Percentiles rank a stretch among this genome's conserved stretches.
Evolutionary conservation across 2,797 vertebrate species (phyloP).

Genomic region (Anabas testudineus): DNA sequence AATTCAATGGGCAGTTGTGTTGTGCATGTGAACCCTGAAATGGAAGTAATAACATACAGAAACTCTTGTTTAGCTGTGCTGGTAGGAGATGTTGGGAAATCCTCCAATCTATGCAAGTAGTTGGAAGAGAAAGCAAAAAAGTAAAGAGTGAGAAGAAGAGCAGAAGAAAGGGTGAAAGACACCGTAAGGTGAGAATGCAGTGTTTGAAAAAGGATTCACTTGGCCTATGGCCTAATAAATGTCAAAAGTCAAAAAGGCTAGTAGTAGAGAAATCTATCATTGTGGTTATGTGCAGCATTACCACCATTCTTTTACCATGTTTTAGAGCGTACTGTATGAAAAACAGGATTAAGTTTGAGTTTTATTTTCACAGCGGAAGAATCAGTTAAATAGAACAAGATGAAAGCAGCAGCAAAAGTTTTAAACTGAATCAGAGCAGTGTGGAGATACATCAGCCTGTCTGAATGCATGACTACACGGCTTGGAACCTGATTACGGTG

Average conservation of each 20-base stretch:
- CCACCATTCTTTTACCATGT: constrained; percentile 5
- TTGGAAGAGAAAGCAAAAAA: constrained; percentile 78
- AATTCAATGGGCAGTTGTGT: constrained; percentile 19
- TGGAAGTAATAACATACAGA: constrained; percentile 91
- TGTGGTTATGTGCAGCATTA: neutral
- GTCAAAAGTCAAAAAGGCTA: neutral
- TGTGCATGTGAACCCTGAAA: constrained; percentile 64
- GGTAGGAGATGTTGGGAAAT: constrained; percentile 99
- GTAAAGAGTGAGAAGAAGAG: constrained; percentile 45
- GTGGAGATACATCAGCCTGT: constrained; percentile 26
- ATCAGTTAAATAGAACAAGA: constrained; percentile 26
- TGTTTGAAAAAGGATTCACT: constrained; percentile 10
- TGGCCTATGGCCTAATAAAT: neutral
- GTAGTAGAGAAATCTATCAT: neutral
- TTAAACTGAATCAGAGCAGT: constrained; percentile 33
- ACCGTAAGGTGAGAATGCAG: constrained; percentile 3
- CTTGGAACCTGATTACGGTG: constrained; percentile 51
- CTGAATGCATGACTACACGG: constrained; percentile 30
- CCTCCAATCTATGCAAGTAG: constrained; percentile 94
- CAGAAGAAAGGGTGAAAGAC: constrained; percentile 55
- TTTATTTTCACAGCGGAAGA: constrained; percentile 31
- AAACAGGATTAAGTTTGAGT: constrained; percentile 7
- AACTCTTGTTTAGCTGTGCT: constrained; percentile 99
- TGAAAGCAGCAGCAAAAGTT: constrained; percentile 6
- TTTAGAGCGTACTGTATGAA: neutral